These are phyloP conservation scores for Leptestheria dahalacensis DNA, from an alignment of 1,140 invertebrate genomes.

Conservation along the genomic window DNA sequence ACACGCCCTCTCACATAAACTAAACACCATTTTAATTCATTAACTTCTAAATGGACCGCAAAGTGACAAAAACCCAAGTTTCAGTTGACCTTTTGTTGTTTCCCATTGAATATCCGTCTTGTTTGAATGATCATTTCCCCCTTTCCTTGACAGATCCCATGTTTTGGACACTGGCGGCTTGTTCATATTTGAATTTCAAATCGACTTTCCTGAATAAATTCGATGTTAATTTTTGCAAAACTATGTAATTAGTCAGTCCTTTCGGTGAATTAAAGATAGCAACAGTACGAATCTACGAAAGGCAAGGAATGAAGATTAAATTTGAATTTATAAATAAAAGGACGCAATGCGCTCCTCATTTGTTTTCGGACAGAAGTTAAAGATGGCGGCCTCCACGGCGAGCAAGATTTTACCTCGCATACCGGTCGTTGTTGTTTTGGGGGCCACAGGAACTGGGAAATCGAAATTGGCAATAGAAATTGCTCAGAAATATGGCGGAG, in stretches of 20 bases:
- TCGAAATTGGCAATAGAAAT: constrained; percentile 88
- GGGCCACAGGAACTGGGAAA: constrained; percentile 92
- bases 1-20: background rate
- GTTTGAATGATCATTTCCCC: no score
- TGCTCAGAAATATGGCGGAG: constrained; percentile 71
- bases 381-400: constrained; percentile 9
- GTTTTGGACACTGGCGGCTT: no score
- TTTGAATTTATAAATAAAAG: no score
- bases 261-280: no score
- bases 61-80: no score
- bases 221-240: no score
- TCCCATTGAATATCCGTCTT: background rate
- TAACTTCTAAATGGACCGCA: no score
- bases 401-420: constrained; percentile 14
- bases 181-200: no score
- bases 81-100: background rate
- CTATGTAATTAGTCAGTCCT: no score
- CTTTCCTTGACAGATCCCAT: no score
- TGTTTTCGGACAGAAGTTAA: background rate
- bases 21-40: background rate
- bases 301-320: no score
- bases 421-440: constrained; percentile 79
- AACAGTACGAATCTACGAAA: no score
- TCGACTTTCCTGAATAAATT: background rate
- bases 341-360: background rate